Evolutionary conservation across 2,888 invertebrate species (phyloP), one percentile per base, ranked within the genome.

Genomic region (Andrena hattorfiana): DNA sequence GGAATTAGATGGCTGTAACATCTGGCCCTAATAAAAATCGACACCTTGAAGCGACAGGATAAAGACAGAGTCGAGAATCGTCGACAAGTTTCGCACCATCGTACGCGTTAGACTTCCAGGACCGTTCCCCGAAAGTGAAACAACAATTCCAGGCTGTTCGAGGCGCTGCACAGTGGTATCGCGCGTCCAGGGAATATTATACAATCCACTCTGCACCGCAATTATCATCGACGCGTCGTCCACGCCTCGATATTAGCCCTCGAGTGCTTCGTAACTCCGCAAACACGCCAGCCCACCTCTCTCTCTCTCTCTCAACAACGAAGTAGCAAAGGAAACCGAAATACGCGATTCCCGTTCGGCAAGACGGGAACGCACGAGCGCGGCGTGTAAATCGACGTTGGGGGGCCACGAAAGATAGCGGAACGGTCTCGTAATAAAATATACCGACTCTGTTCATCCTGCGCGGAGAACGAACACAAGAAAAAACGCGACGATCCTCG

Each of bases 161-260:
- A 56, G 23, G 54, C 71, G 77, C 75, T 69, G 84, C 69, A 85
- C 86, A 88, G 79, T 81, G 81, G 81, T 86, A 85, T 74, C 81
- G 76, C 77, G 87, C 76, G 77, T 23, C 64, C 54, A 51, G 77
- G 79, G 79, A 78, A 48, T 82, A 48, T 75, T 70, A 69, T 69
- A 71, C 67, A 78, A 76, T 77, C 62, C 72, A 30, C 56, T 71
- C 54, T 69, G 77, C 59, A 62, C 69, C 77, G 35, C 51, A 68
- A 63, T 70, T 70, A 73, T 77, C 76, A 64, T 35, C 48, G 13
- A 66, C 49, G 56, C 67, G 23, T 42, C 42, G 16, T 59, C 32
- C 56, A 69, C 56, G 60, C 23, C 74, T 51, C 64, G 35, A 59
- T 67, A 51, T n/a, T 20, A 63, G 60, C 63, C 68, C 16, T 63